Base-by-base conservation (phyloP, 2,888 invertebrate genomes). In the Acleris literana region DNA sequence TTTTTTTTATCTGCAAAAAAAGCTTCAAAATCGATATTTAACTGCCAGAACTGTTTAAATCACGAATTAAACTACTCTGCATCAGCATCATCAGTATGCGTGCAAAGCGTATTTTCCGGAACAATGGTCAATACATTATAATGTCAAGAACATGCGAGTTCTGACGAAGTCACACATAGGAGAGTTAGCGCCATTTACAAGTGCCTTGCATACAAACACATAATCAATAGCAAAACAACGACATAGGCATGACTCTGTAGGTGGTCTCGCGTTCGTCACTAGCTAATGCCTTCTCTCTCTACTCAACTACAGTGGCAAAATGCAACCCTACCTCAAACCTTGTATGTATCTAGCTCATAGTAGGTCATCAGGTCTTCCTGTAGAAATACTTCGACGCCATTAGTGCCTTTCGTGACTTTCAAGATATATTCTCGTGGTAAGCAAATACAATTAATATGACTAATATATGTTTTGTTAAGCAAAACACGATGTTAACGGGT, bases 91-190 rank as follows among this genome's bases (percentile, higher is more conserved):
- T 39, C 3, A 39, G 13, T 39, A 13, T 33, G 39, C 43, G 43
- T 7, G 2, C 46, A 9, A 9, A 33, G 18, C 29, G 9, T 29
- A 25, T 39, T 59, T 53, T 54, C n/a, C 11, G 17, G 44, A 61
- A 61, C 53, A 61, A 61, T 61, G 33, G 22, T 39, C 55, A 48
- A 62, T 61, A 46, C 6, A 52, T 53, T 55, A n/a, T n/a, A 7
- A n/a, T 16, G 6, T 49, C 17, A 33, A 29, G 33, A 54, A 46
- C 22, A 16, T 17, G 25, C 17, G 43, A 39, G 39, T 39, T 39
- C 39, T 11, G 9, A 39, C 39, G 39, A 39, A 39, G 39, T 39
- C 11, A 18, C 46, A 54, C 44, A 46, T 39, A 3, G 13, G 22
- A 17, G 11, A 7, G 18, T 61, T 48, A 43, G 39, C 48, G 43